Evolutionary conservation across 1,140 invertebrate genomes (phyloP).

Genomic region (Rhopalosiphum padi): DNA sequence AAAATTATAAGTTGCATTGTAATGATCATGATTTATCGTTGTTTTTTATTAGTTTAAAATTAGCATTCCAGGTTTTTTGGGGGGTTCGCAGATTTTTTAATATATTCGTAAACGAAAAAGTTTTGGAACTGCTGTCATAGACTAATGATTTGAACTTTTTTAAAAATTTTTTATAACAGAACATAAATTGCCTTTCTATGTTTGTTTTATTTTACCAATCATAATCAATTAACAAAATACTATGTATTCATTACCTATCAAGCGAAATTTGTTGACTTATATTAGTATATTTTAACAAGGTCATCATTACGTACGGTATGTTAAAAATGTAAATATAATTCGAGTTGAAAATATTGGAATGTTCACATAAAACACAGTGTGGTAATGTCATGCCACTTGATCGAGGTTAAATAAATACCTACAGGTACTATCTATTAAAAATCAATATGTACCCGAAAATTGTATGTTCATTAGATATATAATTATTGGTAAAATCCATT

Average conservation of each 20-base stretch:
- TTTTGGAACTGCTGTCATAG: too few relatives aligned
- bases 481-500: slow-evolving; percentile 10
- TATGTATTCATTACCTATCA: not conserved
- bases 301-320: slow-evolving; percentile 3
- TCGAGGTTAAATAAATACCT: slow-evolving; percentile 36
- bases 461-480: not conserved
- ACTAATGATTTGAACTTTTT: not conserved
- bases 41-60: not conserved
- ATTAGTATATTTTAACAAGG: slow-evolving; percentile 1
- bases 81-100: not conserved
- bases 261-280: not conserved
- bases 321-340: slow-evolving; percentile 23
- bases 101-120: not conserved
- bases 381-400: not conserved
- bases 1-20: not conserved
- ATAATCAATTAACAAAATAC: not conserved
- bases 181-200: not conserved
- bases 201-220: not conserved
- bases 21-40: not conserved
- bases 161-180: not conserved
- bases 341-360: not conserved
- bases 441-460: not conserved
- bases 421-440: not conserved
- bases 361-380: slow-evolving; percentile 2
- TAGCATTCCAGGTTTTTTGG: not conserved